Evolutionary conservation across 2,888 invertebrate species (phyloP).

Genomic region (Hoplodrina blanda): DNA sequence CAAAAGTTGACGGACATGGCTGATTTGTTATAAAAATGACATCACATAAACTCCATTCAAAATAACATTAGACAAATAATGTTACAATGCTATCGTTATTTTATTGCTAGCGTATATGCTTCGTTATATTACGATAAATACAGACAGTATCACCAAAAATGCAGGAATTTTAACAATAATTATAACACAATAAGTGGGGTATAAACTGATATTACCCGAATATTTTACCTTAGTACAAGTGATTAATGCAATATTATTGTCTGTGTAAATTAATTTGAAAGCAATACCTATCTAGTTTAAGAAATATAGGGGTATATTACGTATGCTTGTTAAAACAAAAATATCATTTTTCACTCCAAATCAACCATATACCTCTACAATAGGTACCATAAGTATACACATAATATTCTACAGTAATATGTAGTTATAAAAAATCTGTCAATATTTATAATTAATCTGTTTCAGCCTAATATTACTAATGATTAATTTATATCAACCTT

Average conservation of each 20-base stretch:
- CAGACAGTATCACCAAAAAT: too few relatives aligned
- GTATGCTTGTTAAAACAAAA: background rate
- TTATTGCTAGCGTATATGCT: too few relatives aligned
- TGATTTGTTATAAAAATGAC: constrained; percentile 17
- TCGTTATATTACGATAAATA: background rate
- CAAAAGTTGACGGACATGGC: constrained; percentile 33
- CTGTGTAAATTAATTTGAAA: background rate
- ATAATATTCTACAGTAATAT: constrained; percentile 29
- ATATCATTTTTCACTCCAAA: constrained; percentile 21
- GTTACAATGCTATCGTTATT: too few relatives aligned
- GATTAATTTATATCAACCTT: constrained; percentile 6
- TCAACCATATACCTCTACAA: constrained; percentile 16
- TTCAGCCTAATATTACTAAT: constrained; percentile 17
- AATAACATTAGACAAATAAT: too few relatives aligned
- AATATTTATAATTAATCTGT: constrained; percentile 19
- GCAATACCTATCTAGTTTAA: background rate
- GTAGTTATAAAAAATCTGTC: constrained; percentile 28
- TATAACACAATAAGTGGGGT: too few relatives aligned
- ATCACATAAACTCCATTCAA: background rate
- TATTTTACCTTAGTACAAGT: too few relatives aligned
- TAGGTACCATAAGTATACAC: constrained; percentile 17
- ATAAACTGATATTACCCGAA: too few relatives aligned
- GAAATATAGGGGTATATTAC: too few relatives aligned
- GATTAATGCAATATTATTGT: too few relatives aligned
- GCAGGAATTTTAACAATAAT: too few relatives aligned